A percentile compares a stretch with the other conserved stretches of the same genome.
These are phyloP conservation scores for Cryptocephalus moraei DNA, from an alignment of 2,888 invertebrate genomes.

Conservation along the genomic window DNA sequence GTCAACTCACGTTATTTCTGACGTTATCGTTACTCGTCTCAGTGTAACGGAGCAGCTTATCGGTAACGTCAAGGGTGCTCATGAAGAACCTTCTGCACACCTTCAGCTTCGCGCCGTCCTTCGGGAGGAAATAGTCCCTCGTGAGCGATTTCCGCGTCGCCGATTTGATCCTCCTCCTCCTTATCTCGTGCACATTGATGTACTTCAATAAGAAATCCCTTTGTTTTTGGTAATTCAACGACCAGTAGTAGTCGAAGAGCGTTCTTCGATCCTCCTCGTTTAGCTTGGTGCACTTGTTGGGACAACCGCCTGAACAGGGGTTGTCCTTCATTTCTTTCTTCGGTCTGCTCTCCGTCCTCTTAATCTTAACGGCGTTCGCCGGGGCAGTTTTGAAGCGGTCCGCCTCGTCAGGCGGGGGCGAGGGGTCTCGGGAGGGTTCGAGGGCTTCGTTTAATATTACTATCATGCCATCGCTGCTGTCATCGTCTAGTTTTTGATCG, in stretches of 20 bases:
- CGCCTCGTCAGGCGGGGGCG: too few relatives aligned
- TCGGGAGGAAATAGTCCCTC: neutral
- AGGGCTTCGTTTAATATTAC: too few relatives aligned
- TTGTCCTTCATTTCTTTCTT: neutral
- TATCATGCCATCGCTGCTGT: too few relatives aligned
- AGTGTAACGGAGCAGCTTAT: neutral
- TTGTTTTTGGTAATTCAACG: neutral
- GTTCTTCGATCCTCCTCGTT: neutral
- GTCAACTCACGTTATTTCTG: too few relatives aligned
- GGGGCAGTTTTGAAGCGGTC: too few relatives aligned
- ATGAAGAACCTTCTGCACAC: conserved; percentile 1
- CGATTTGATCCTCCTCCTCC: neutral
- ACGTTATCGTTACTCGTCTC: neutral
- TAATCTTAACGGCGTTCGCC: too few relatives aligned
- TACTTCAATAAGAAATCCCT: neutral
- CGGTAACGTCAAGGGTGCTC: neutral
- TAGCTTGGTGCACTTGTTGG: neutral
- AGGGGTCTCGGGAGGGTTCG: too few relatives aligned
- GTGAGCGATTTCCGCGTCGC: neutral
- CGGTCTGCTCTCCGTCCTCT: too few relatives aligned
- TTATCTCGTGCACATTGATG: neutral
- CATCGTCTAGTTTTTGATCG: too few relatives aligned
- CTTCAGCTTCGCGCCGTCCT: neutral
- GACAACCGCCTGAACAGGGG: neutral
- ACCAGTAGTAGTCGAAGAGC: neutral